These are phyloP conservation scores for Notoglanidium macrostoma DNA, from an alignment of 2,797 vertebrate species.

Conservation along the genomic window DNA sequence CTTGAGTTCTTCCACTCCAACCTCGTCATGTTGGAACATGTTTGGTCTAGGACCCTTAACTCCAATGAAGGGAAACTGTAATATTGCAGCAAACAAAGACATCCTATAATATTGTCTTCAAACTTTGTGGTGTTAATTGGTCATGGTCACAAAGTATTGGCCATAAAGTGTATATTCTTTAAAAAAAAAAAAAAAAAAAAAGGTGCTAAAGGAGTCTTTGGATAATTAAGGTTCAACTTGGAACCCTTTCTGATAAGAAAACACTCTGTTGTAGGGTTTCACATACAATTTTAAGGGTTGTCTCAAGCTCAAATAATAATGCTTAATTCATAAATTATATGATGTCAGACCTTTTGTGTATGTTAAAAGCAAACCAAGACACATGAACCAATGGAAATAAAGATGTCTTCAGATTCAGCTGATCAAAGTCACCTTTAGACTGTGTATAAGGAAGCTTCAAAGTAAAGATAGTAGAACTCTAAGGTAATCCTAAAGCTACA, in stretches of 20 bases:
- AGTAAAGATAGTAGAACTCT: neutral
- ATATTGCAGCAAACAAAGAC: neutral
- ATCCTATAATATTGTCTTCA: neutral
- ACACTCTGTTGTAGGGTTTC: neutral
- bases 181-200: neutral
- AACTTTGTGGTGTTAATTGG: neutral
- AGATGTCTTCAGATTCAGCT: neutral
- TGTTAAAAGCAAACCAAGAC: neutral
- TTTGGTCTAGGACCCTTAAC: neutral
- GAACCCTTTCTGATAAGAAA: neutral
- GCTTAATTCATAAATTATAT: neutral
- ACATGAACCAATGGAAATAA: neutral
- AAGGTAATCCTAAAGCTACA: neutral
- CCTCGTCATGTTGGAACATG: neutral
- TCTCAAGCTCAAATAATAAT: neutral
- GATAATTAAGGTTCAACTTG: neutral
- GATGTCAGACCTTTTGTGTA: neutral
- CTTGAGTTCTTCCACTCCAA: neutral
- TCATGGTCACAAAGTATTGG: neutral
- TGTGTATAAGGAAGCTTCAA: neutral
- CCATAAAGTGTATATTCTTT: neutral
- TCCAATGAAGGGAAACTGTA: neutral
- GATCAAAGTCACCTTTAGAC: neutral
- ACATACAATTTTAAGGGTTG: neutral
- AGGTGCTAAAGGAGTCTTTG: neutral